phyloP scores from a whole-genome alignment of 2,888 invertebrate genomes.

The Eilema griseolum region DNA sequence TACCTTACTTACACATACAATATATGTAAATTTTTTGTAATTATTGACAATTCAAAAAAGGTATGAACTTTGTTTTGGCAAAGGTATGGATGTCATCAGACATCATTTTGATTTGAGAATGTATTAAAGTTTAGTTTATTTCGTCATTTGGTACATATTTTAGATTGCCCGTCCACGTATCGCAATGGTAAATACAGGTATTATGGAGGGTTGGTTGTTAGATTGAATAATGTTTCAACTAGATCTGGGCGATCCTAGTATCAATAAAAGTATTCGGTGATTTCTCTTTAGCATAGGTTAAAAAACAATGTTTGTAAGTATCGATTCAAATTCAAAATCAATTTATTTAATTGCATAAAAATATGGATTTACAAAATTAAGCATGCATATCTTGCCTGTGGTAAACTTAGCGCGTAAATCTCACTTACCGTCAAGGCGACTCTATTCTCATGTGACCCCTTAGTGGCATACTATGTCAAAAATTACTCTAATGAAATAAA shows the following conservation, averaged over 20 bases:
- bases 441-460: not conserved
- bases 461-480: not conserved
- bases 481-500: constrained; percentile 7
- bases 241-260: too few relatives aligned
- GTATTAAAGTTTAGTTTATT: too few relatives aligned
- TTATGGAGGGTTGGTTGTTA: too few relatives aligned
- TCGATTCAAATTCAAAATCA: not conserved
- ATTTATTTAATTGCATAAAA: too few relatives aligned
- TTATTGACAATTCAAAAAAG: not conserved
- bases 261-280: too few relatives aligned
- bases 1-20: not conserved
- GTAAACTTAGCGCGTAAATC: too few relatives aligned
- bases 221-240: not conserved
- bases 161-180: not conserved
- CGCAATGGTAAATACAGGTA: not conserved
- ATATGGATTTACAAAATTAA: too few relatives aligned
- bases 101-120: not conserved
- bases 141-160: not conserved
- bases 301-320: not conserved
- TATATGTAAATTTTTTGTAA: not conserved
- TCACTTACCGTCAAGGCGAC: not conserved
- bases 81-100: not conserved
- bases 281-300: too few relatives aligned
- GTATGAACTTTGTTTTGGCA: not conserved
- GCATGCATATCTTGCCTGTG: too few relatives aligned